A percentile compares a stretch with the other conserved stretches of the same genome.
These are phyloP conservation scores for Polypedilum vanderplanki DNA, from an alignment of 1,140 invertebrate genomes.

Conservation along the genomic window DNA sequence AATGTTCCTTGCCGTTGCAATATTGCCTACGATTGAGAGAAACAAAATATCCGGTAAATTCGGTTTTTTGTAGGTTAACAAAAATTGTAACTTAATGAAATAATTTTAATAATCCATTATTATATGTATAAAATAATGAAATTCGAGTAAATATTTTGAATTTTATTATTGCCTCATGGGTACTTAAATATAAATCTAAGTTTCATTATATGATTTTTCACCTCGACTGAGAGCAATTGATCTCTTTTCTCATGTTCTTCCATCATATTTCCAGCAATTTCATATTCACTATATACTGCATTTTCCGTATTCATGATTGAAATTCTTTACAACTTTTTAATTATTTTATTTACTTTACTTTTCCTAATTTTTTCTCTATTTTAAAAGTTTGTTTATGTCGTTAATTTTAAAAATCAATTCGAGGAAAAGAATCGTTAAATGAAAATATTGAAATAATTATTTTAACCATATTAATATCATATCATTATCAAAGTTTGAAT, in stretches of 20 bases:
- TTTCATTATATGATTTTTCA: background rate
- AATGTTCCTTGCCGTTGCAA: conserved; percentile 24
- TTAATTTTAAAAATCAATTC: no score
- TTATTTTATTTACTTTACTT: background rate
- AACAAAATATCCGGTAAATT: background rate
- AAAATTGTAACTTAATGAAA: no score
- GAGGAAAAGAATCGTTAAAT: no score
- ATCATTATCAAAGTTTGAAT: no score
- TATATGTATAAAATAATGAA: no score
- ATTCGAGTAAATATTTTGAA: no score
- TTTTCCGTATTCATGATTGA: background rate
- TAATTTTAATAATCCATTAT: no score
- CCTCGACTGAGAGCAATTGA: background rate
- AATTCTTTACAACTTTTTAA: background rate
- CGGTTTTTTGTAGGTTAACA: background rate
- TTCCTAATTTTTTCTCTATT: no score
- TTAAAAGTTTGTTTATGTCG: no score
- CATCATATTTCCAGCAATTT: background rate
- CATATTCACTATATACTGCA: background rate
- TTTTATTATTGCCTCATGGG: background rate
- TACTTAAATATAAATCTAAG: background rate
- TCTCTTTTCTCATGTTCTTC: conserved; percentile 15
- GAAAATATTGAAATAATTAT: no score
- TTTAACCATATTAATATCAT: no score
- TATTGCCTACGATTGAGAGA: background rate